Conservation (phyloP, 2,113 vertebrate genomes). For the Tamias sibiricus region DNA sequence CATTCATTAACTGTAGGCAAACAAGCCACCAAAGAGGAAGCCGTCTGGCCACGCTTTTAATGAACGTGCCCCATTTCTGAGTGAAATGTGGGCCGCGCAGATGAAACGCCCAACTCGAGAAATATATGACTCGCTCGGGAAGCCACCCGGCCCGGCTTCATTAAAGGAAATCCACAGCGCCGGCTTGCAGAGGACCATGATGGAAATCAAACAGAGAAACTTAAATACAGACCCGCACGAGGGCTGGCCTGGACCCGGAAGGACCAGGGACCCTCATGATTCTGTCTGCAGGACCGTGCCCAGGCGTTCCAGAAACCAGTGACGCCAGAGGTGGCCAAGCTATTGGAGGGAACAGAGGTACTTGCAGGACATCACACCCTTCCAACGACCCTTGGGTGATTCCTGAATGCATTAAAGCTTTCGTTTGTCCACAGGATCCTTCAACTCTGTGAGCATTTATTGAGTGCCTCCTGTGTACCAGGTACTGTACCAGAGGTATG, state of each 20-base stretch:
- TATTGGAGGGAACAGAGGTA: neutral
- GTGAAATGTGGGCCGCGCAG: slow-evolving; percentile 46
- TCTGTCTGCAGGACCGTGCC: neutral
- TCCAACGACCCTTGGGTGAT: neutral
- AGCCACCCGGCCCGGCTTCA: slow-evolving; percentile 65
- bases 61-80: slow-evolving; percentile 62
- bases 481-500: neutral
- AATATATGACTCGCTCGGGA: slow-evolving; percentile 70
- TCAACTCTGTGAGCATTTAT: neutral
- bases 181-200: slow-evolving; percentile 57
- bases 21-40: slow-evolving; percentile 63
- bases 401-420: neutral
- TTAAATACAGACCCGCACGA: slow-evolving; percentile 53
- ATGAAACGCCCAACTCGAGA: slow-evolving; percentile 77
- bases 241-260: neutral
- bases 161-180: slow-evolving; percentile 80
- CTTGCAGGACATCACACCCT: neutral
- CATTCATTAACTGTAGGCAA: slow-evolving; percentile 76
- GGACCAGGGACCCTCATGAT: neutral
- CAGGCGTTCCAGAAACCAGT: neutral
- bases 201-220: slow-evolving; percentile 66
- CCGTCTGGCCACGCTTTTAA: slow-evolving; percentile 70
- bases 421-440: neutral
- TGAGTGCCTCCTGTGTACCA: neutral
- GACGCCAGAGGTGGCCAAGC: neutral